phyloP scores from a whole-genome alignment of 2,113 vertebrate genomes.

The Dissostichus mawsoni region DNA sequence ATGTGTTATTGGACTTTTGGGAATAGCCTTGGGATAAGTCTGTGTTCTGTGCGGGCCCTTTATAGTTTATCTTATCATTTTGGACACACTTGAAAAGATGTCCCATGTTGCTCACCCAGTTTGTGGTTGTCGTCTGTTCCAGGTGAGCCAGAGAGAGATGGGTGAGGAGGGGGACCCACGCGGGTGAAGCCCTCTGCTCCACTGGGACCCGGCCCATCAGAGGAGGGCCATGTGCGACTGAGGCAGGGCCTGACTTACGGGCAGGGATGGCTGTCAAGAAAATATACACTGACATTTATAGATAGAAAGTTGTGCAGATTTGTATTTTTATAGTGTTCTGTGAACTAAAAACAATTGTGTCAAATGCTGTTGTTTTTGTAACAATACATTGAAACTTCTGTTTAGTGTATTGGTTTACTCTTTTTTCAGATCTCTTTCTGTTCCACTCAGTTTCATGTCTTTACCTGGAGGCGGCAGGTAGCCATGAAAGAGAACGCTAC shows the following conservation, averaged over 20 bases:
- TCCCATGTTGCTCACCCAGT: constrained; percentile 82
- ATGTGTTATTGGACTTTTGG: too few relatives aligned
- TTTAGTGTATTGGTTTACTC: neutral
- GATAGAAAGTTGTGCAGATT: neutral
- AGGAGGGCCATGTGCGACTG: constrained; percentile 61
- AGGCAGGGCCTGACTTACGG: constrained; percentile 76
- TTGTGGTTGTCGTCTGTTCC: constrained; percentile 82
- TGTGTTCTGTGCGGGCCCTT: too few relatives aligned
- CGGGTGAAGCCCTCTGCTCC: constrained; percentile 84
- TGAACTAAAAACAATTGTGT: neutral
- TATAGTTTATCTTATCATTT: neutral
- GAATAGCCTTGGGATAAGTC: too few relatives aligned
- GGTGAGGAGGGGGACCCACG: constrained; percentile 77
- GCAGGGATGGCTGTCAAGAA: constrained; percentile 87
- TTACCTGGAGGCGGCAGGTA: constrained; percentile 96
- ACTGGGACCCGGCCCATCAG: constrained; percentile 83
- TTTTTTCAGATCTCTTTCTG: neutral
- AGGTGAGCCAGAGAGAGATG: constrained; percentile 82
- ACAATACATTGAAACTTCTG: neutral
- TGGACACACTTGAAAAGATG: neutral
- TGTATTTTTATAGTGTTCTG: neutral
- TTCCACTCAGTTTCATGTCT: neutral
- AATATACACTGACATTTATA: neutral
- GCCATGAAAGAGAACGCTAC: constrained; percentile 97
- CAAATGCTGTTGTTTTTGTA: neutral